Evolutionary conservation across 2,797 vertebrate species (phyloP).

Genomic region (Macropodus opercularis): DNA sequence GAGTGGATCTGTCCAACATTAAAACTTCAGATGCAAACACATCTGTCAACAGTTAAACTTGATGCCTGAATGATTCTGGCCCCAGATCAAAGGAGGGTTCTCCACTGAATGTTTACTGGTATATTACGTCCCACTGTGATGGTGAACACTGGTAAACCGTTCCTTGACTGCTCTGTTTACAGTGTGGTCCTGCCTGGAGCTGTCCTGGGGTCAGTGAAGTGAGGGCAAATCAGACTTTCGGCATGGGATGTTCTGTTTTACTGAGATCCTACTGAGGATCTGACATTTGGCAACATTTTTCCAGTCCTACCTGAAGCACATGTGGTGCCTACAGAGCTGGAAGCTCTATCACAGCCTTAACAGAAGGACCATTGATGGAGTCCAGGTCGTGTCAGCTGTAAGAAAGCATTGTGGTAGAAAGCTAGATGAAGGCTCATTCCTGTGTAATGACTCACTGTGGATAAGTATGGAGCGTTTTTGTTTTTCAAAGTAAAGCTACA

Average conservation of each 20-base stretch:
- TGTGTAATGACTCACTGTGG: conserved; percentile 12
- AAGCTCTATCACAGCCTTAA: conserved; percentile 31
- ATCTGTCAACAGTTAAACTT: conserved; percentile 54
- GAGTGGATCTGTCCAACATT: conserved; percentile 26
- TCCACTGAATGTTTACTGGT: conserved; percentile 21
- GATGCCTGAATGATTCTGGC: conserved; percentile 18
- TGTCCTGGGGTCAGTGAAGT: not conserved
- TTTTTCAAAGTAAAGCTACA: not conserved
- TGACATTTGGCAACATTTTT: not conserved
- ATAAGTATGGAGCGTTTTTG: not conserved
- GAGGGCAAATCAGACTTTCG: not conserved
- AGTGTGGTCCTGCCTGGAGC: not conserved
- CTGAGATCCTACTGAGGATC: not conserved
- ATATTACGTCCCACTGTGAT: conserved; percentile 14
- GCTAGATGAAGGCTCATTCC: conserved; percentile 12
- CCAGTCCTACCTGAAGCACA: conserved; percentile 30
- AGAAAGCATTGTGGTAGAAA: conserved; percentile 16
- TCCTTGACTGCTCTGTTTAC: not conserved
- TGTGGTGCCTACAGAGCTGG: conserved; percentile 30
- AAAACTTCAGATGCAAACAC: conserved; percentile 21
- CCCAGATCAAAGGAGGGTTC: conserved; percentile 43
- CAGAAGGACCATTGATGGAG: conserved; percentile 58
- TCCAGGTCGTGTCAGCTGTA: conserved; percentile 18
- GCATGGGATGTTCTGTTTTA: not conserved
- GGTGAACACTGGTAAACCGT: conserved; percentile 21